Base-by-base conservation (phyloP, 2,888 invertebrate species). In the Tetragnatha montana region DNA sequence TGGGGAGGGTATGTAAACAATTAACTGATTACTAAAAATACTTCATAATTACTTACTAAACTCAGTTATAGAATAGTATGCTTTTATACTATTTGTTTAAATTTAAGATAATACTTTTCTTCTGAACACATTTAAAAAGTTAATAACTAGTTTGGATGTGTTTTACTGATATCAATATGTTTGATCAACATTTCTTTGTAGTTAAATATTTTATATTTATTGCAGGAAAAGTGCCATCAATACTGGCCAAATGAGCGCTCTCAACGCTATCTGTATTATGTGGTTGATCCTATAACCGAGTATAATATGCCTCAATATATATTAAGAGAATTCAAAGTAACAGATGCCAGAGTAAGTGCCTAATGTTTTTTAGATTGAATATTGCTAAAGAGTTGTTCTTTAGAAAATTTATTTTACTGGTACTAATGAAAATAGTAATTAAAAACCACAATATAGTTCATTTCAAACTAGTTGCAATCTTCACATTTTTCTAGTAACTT, bases 291-390 rank as follows among this genome's bases (percentile, higher is more conserved):
- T 12, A 99, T 99, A 93, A 98, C 99, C 10, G 99, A 99, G 94
- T 99, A 99, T 94, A 99, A 99, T 94, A 99, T 99, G 99, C 98
- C 99, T 51, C 98, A 98, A 94, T 99, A 99, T 94, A 98, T 99
- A 93, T 95, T 99, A 93, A 95, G 99, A 92, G 99, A 99, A 94
- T 99, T 99, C 95, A 99, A 99, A 95, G 94, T 99, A 89, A 99
- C 99, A 86, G 99, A 99, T 94, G 98, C 99, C 21, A 96, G 99
- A 92, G 94, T 94, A 92, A 92, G 93, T 71, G 3, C 17, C 51
- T 35, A 35, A 35, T 35, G 35, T 35, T 35, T 35, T 35, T 35
- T 35, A 4, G 35, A 2, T 35, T 35, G 4, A 35, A 35, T 35
- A 35, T 4, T 35, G 35, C 2, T 35, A 35, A 49, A 2, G 35